A percentile compares a stretch with the other conserved stretches of the same genome.
Conservation (phyloP, 2,888 invertebrate species). For the Xestoiulus laeticollis region DNA sequence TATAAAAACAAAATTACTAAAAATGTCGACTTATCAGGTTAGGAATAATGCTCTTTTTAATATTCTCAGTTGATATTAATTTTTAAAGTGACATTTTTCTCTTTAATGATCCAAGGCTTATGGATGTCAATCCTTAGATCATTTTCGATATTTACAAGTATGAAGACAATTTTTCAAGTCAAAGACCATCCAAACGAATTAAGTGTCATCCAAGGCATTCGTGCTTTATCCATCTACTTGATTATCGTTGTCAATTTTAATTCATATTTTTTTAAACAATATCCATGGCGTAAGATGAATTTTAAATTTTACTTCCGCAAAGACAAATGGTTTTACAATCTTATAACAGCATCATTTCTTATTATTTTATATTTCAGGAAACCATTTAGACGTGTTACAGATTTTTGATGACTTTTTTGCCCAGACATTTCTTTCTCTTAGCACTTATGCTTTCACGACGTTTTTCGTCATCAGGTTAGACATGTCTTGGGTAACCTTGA, state of each 20-base stretch:
- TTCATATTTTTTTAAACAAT: not conserved
- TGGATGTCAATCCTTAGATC: not conserved
- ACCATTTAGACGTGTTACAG: not conserved
- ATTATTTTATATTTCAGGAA: not conserved
- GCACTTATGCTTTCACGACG: not conserved
- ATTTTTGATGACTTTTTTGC: not conserved
- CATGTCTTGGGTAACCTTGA: too few relatives aligned
- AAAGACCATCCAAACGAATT: not conserved
- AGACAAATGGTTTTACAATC: too few relatives aligned
- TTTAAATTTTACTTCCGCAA: too few relatives aligned
- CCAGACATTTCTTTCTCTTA: not conserved
- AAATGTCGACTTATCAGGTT: too few relatives aligned
- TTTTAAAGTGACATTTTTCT: too few relatives aligned
- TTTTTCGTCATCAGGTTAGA: not conserved
- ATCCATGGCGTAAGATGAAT: not conserved
- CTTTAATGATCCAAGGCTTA: not conserved
- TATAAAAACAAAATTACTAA: too few relatives aligned
- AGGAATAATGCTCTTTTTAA: too few relatives aligned
- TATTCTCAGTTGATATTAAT: too few relatives aligned
- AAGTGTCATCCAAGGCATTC: not conserved
- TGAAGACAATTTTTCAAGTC: not conserved
- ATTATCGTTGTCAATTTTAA: not conserved
- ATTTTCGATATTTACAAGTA: not conserved
- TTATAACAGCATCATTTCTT: too few relatives aligned
- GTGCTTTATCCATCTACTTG: not conserved